A percentile compares a stretch with the other conserved stretches of the same genome.
These are phyloP conservation scores for Zele albiditarsus DNA, from an alignment of 2,888 invertebrate genomes.

Conservation along the genomic window DNA sequence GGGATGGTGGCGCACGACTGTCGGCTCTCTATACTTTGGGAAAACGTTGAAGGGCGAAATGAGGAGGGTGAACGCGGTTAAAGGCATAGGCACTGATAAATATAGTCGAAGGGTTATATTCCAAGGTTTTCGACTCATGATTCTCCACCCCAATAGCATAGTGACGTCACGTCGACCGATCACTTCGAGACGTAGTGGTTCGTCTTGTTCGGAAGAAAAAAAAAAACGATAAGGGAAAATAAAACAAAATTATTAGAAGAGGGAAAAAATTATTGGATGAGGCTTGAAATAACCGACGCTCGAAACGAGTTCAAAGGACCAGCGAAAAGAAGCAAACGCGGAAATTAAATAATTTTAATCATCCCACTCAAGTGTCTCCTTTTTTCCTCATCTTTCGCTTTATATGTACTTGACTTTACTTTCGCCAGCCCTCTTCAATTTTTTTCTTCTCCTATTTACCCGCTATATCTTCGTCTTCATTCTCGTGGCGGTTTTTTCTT, in stretches of 20 bases:
- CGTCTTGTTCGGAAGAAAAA: neutral
- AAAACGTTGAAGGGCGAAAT: neutral
- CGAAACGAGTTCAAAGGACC: slow-evolving; percentile 36
- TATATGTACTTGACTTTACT: neutral
- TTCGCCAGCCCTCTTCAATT: neutral
- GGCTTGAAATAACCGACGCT: slow-evolving; percentile 35
- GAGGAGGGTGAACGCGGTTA: neutral
- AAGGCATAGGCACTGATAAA: slow-evolving; percentile 39
- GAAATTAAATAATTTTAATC: slow-evolving; percentile 42
- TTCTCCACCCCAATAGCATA: slow-evolving; percentile 49
- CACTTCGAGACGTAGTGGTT: slow-evolving; percentile 10
- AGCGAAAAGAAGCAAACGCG: neutral
- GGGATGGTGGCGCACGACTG: slow-evolving; percentile 33
- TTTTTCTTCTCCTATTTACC: neutral
- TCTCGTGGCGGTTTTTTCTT: neutral
- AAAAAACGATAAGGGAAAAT: neutral
- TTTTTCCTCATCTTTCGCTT: neutral
- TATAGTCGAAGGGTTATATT: slow-evolving; percentile 67
- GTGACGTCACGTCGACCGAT: slow-evolving; percentile 44
- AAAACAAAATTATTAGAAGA: neutral
- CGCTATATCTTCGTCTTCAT: neutral
- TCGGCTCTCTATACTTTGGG: slow-evolving; percentile 18
- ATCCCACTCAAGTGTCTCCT: neutral
- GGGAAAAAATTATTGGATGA: slow-evolving; percentile 3
- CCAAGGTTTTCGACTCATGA: slow-evolving; percentile 60